These are phyloP conservation scores for Laterallus jamaicensis DNA, from an alignment of 2,113 vertebrate genomes.

Conservation along the genomic window DNA sequence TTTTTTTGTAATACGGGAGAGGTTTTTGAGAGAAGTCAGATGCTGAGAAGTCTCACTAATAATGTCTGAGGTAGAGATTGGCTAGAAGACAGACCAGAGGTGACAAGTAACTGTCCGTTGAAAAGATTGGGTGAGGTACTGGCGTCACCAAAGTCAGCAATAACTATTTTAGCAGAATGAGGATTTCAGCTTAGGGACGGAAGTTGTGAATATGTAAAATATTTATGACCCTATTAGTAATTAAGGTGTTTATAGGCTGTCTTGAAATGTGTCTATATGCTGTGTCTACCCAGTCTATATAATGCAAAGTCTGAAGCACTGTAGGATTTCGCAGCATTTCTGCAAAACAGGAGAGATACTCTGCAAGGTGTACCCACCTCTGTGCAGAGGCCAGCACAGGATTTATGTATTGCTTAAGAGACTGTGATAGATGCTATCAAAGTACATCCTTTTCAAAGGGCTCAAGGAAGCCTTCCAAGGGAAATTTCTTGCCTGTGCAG, in stretches of 20 bases:
- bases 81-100: background rate
- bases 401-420: conserved; percentile 45
- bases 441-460: conserved; percentile 18
- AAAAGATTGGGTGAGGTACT: background rate
- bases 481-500: conserved; percentile 4
- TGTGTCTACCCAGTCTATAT: background rate
- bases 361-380: background rate
- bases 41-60: background rate
- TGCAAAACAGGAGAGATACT: background rate
- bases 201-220: background rate
- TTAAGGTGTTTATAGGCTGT: background rate
- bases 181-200: background rate
- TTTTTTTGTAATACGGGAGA: background rate
- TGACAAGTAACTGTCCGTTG: background rate
- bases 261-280: background rate
- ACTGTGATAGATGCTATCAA: conserved; percentile 33
- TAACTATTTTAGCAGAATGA: background rate
- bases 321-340: background rate
- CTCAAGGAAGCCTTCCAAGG: conserved; percentile 41
- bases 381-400: conserved; percentile 14
- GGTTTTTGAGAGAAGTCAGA: background rate
- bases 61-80: background rate
- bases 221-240: background rate
- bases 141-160: background rate
- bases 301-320: background rate